Percentiles rank a stretch among this genome's conserved stretches.
phyloP scores from a whole-genome alignment of 2,888 invertebrate species.

The Cerastis leucographa region DNA sequence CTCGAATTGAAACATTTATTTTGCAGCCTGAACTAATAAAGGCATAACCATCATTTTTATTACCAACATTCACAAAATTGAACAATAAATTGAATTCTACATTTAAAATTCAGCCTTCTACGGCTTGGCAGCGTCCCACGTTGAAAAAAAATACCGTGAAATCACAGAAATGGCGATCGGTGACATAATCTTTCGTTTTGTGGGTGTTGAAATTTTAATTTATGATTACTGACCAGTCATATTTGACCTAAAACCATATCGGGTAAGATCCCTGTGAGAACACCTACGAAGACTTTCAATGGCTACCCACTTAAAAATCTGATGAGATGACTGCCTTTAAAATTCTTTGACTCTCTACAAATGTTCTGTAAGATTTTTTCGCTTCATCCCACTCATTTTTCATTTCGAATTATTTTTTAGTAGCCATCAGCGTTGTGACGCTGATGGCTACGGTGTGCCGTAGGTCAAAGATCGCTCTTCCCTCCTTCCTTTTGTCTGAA shows the following conservation, averaged over 20 bases:
- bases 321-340: constrained; percentile 4
- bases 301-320: constrained; percentile 48
- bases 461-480: neutral
- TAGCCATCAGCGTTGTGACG: no score
- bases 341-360: neutral
- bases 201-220: constrained; percentile 68
- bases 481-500: neutral
- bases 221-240: constrained; percentile 61
- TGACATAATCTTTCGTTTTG: constrained; percentile 67
- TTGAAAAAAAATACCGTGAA: constrained; percentile 52
- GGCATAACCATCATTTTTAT: constrained; percentile 32
- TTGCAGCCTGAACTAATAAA: constrained; percentile 20
- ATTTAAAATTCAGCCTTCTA: constrained; percentile 53
- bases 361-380: neutral
- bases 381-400: neutral
- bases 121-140: constrained; percentile 52
- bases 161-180: constrained; percentile 56
- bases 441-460: no score
- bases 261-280: constrained; percentile 57
- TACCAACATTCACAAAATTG: constrained; percentile 28
- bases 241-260: constrained; percentile 64
- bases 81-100: constrained; percentile 28
- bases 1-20: neutral
- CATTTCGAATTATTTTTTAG: neutral
- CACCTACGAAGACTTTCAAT: constrained; percentile 55